Evolutionary conservation across 1,140 invertebrate species (phyloP).

Genomic region (Mesaphorura yosii): DNA sequence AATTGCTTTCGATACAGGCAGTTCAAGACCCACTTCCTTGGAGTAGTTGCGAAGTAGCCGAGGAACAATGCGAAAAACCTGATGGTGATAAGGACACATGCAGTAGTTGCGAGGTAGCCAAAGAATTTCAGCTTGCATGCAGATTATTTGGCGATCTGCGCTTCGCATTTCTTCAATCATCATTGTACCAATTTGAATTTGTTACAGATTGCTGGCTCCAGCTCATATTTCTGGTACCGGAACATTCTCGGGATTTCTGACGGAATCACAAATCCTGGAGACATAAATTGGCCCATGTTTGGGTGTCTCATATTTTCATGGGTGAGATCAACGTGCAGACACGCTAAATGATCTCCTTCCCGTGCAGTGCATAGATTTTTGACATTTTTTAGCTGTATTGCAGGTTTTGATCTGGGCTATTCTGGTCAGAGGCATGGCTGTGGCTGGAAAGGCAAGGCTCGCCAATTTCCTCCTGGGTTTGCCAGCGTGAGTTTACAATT

Average conservation of each 20-base stretch:
- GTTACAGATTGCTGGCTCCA: slow-evolving; percentile 59
- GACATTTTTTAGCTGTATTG: too few relatives aligned
- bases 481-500: neutral
- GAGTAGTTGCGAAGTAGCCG: slow-evolving; percentile 72
- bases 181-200: too few relatives aligned
- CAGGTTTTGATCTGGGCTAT: slow-evolving; percentile 91
- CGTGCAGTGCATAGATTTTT: too few relatives aligned
- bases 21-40: slow-evolving; percentile 80
- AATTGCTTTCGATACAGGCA: slow-evolving; percentile 44
- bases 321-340: too few relatives aligned
- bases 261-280: slow-evolving; percentile 72
- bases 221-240: slow-evolving; percentile 84
- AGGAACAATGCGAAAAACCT: slow-evolving; percentile 63
- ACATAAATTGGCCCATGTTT: slow-evolving; percentile 88
- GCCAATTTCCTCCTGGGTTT: neutral
- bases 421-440: slow-evolving; percentile 67
- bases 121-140: neutral
- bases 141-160: neutral
- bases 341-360: too few relatives aligned
- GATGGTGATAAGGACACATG: slow-evolving; percentile 42
- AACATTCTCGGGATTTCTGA: slow-evolving; percentile 76
- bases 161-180: neutral
- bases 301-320: slow-evolving; percentile 63
- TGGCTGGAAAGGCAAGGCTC: neutral
- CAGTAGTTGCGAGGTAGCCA: neutral